phyloP scores from a whole-genome alignment of 1,140 invertebrate genomes.

The Pteromalus puparum region DNA sequence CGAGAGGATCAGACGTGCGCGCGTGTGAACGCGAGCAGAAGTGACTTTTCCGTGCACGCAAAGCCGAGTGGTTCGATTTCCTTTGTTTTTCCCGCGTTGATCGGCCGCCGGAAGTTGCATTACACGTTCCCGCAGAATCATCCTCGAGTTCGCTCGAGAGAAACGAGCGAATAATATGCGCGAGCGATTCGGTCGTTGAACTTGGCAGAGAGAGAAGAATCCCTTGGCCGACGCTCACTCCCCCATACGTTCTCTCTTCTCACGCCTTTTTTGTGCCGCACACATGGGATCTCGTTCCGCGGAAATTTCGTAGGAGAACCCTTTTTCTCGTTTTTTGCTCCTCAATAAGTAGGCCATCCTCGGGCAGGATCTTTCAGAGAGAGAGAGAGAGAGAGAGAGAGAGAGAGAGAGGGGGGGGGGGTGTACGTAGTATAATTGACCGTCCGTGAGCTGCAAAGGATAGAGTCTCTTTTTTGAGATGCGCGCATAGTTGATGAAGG shows the following conservation, averaged over 20 bases:
- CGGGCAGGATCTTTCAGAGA: conserved; percentile 61
- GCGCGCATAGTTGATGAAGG: conserved; percentile 47
- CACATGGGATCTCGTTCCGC: conserved; percentile 56
- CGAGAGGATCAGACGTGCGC: neutral
- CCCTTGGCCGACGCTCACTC: neutral
- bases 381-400: no score
- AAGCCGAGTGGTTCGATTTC: neutral
- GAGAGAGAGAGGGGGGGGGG: no score
- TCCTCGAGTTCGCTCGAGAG: neutral
- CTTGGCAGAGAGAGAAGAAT: neutral
- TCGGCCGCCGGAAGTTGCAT: neutral
- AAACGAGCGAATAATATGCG: no score
- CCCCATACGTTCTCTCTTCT: conserved; percentile 57
- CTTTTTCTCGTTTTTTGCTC: conserved; percentile 17
- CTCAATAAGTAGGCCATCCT: conserved; percentile 70
- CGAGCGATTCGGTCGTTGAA: neutral
- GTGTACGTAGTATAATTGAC: no score
- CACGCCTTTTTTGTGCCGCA: conserved; percentile 61
- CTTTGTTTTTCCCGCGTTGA: neutral
- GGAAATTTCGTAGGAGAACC: conserved; percentile 62
- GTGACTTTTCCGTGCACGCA: neutral
- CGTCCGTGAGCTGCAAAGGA: no score
- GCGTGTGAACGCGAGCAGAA: neutral
- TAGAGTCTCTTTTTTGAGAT: neutral
- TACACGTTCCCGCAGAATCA: neutral